phyloP scores from a whole-genome alignment of 2,888 invertebrate species.

The Mesochorus sp. region DNA sequence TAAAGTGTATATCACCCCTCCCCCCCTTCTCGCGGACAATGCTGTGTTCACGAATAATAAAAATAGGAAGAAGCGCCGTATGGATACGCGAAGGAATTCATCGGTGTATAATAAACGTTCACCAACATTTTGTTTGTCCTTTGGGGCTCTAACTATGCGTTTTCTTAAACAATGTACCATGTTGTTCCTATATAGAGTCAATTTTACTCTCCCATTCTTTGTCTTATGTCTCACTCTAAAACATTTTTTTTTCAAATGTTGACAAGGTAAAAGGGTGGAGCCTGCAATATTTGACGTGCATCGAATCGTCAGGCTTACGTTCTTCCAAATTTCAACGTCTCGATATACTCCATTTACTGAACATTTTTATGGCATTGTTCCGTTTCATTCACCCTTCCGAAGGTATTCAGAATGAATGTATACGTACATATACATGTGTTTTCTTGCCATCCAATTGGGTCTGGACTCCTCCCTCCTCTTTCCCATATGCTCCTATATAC shows the following conservation, averaged over 20 bases:
- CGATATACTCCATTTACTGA: background rate
- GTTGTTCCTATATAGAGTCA: conserved; percentile 10
- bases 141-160: background rate
- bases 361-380: background rate
- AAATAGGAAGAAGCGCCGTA: conserved; percentile 18
- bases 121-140: conserved; percentile 20
- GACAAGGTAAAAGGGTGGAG: conserved; percentile 1
- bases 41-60: conserved; percentile 57
- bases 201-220: conserved; percentile 29
- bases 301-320: background rate
- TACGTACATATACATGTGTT: background rate
- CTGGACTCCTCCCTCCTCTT: conserved; percentile 17
- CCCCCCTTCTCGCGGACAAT: conserved; percentile 14
- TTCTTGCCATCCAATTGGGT: conserved; percentile 27
- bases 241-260: background rate
- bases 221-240: conserved; percentile 7
- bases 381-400: conserved; percentile 23
- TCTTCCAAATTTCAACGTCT: background rate
- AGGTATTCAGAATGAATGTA: background rate
- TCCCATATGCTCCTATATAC: too few relatives aligned
- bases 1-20: conserved; percentile 66
- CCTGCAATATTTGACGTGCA: background rate
- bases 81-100: background rate
- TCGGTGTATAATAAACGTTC: conserved; percentile 15
- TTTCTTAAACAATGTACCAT: background rate